A percentile compares a stretch with the other conserved stretches of the same genome.
phyloP scores from a whole-genome alignment of 1,140 invertebrate genomes.

The Hetaerina americana region DNA sequence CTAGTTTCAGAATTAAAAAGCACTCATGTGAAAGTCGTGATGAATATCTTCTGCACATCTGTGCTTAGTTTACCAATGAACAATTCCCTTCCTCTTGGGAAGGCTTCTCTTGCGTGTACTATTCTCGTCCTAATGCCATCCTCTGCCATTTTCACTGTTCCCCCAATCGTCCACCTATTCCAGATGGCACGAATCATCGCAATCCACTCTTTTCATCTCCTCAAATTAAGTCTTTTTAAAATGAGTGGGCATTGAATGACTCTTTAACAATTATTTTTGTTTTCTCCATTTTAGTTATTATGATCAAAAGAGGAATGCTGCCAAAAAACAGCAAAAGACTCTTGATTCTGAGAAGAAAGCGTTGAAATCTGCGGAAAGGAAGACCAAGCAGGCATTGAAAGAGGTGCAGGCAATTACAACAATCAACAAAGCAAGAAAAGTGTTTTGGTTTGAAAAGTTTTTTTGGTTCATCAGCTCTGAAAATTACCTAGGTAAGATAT shows the following conservation, averaged over 20 bases:
- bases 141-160: too few species aligned
- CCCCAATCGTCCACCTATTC: too few species aligned
- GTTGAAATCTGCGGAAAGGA: slow-evolving; percentile 89
- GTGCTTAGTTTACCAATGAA: too few species aligned
- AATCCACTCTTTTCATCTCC: too few species aligned
- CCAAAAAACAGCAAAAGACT: slow-evolving; percentile 93
- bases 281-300: slow-evolving; percentile 55
- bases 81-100: too few species aligned
- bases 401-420: slow-evolving; percentile 85
- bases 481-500: slow-evolving; percentile 67
- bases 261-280: neutral
- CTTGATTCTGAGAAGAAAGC: slow-evolving; percentile 88
- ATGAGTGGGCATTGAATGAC: neutral
- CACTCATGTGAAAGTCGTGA: too few species aligned
- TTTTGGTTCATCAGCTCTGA: slow-evolving; percentile 98
- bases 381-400: slow-evolving; percentile 89
- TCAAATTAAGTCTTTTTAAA: too few species aligned
- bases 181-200: too few species aligned
- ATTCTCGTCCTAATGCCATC: too few species aligned
- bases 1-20: too few species aligned
- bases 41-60: too few species aligned
- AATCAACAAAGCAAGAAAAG: slow-evolving; percentile 86
- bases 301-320: slow-evolving; percentile 77
- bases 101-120: too few species aligned
- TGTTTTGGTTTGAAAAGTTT: slow-evolving; percentile 99